phyloP scores from a whole-genome alignment of 2,113 vertebrate species.

The Podarcis cretensis region DNA sequence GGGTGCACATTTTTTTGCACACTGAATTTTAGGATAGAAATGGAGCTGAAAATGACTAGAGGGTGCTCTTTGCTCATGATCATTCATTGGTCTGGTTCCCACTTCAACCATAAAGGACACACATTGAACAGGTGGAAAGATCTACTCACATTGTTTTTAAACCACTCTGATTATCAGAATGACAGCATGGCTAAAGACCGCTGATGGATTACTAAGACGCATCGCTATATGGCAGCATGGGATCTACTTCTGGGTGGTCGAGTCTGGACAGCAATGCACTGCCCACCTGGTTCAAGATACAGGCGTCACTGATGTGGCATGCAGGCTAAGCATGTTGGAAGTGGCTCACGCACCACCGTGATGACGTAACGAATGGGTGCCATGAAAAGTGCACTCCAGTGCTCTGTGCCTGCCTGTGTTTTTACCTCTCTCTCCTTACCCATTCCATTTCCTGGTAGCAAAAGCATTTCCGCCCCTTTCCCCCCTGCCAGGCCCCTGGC shows the following conservation, averaged over 20 bases:
- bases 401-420: not conserved
- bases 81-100: not conserved
- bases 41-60: not conserved
- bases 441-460: constrained; percentile 21
- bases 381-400: not conserved
- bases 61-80: not conserved
- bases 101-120: not conserved
- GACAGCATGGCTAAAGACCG: not conserved
- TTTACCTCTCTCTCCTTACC: not conserved
- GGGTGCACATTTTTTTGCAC: not conserved
- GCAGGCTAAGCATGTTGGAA: not conserved
- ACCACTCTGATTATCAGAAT: not conserved
- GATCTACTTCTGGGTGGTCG: not conserved
- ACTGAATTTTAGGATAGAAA: not conserved
- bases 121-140: not conserved
- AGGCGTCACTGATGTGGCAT: not conserved
- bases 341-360: too few relatives aligned
- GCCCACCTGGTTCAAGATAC: not conserved
- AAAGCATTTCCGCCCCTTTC: not conserved
- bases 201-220: not conserved
- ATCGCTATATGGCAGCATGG: not conserved
- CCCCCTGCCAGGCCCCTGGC: not conserved
- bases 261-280: not conserved
- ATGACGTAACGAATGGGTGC: not conserved
- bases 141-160: not conserved